Conservation (phyloP, 2,888 invertebrate species). For the Myathropa florea region DNA sequence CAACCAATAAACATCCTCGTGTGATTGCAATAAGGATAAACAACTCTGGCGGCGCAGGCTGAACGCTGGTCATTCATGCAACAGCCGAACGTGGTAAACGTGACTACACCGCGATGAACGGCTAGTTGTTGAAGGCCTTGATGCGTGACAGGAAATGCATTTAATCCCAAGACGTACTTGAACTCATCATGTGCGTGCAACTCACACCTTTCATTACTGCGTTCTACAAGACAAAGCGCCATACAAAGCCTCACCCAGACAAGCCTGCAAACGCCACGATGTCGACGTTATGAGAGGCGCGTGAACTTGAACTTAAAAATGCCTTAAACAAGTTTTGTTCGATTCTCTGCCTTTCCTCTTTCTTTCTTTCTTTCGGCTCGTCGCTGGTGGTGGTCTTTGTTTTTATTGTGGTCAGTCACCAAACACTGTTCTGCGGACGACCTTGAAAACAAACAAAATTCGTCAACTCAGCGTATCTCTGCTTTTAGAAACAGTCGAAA, state of each 20-base stretch:
- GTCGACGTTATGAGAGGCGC: conserved; percentile 12
- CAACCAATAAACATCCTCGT: not conserved
- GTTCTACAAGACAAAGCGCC: not conserved
- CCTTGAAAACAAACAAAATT: conserved; percentile 29
- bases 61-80: conserved; percentile 26
- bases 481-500: conserved; percentile 3
- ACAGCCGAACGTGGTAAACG: conserved; percentile 25
- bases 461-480: conserved; percentile 15
- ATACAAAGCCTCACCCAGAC: not conserved
- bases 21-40: conserved; percentile 45
- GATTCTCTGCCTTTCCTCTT: conserved; percentile 12
- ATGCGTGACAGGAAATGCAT: conserved; percentile 47
- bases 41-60: not conserved
- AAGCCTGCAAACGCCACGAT: not conserved
- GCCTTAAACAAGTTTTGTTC: conserved; percentile 30
- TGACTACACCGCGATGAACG: conserved; percentile 7
- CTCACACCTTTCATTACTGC: not conserved
- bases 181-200: conserved; percentile 19
- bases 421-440: conserved; percentile 1
- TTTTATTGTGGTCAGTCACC: conserved; percentile 22
- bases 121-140: not conserved
- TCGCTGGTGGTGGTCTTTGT: conserved; percentile 17
- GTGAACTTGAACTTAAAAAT: conserved; percentile 68
- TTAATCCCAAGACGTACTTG: conserved; percentile 21
- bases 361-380: not conserved